Percentiles rank a stretch among this genome's conserved stretches.
phyloP scores from a whole-genome alignment of 2,113 vertebrate genomes.

The Willisornis vidua region DNA sequence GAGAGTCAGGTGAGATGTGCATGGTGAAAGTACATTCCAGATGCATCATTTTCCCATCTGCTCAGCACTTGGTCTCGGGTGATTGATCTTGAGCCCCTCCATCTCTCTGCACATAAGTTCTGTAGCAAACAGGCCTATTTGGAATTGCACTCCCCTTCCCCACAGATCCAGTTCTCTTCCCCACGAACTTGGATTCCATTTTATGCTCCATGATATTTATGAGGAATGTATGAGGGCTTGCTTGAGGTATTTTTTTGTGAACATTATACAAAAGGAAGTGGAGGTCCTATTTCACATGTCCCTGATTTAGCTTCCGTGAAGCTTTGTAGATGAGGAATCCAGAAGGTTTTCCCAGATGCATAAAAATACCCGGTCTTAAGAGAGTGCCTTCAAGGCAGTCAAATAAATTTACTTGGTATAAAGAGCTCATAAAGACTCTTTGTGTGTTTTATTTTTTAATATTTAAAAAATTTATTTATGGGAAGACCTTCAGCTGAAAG shows the following conservation, averaged over 20 bases:
- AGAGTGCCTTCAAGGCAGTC: background rate
- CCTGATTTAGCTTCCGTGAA: background rate
- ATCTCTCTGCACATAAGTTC: background rate
- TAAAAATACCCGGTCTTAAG: background rate
- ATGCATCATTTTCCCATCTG: background rate
- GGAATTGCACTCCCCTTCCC: background rate
- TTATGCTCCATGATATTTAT: background rate
- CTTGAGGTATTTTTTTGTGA: background rate
- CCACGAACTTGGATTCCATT: fast-evolving
- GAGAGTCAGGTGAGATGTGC: constrained; percentile 20
- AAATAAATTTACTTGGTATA: background rate
- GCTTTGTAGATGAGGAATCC: background rate
- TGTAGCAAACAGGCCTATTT: background rate
- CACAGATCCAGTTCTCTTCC: background rate
- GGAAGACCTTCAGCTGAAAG: background rate
- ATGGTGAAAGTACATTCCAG: background rate
- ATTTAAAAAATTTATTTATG: background rate
- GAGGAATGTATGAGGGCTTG: background rate
- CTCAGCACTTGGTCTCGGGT: constrained; percentile 29
- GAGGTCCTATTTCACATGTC: background rate
- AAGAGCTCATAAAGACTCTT: background rate
- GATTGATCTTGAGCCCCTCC: background rate
- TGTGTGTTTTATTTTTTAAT: background rate
- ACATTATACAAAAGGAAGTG: background rate
- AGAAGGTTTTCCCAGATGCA: background rate